A percentile compares a stretch with the other conserved stretches of the same genome.
Conservation (phyloP, 2,888 invertebrate genomes). For the Dryobotodes eremita region DNA sequence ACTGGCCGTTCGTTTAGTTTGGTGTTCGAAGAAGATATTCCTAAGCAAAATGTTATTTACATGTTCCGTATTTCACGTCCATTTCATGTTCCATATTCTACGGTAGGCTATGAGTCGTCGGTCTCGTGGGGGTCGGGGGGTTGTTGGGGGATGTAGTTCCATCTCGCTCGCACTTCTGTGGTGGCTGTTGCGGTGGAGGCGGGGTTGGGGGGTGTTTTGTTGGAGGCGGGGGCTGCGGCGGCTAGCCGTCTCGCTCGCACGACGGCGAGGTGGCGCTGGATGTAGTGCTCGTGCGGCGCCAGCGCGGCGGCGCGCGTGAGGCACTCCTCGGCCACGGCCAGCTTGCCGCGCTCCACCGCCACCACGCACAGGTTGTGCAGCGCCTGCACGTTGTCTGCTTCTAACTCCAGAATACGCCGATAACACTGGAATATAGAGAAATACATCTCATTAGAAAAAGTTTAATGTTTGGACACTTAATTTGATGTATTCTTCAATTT, state of each 20-base stretch:
- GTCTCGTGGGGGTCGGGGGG: slow-evolving; percentile 87
- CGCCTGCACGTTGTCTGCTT: slow-evolving; percentile 98
- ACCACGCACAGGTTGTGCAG: slow-evolving; percentile 99
- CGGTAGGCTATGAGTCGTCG: slow-evolving; percentile 81
- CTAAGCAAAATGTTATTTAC: slow-evolving; percentile 68
- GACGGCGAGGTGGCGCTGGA: slow-evolving; percentile 96
- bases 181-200: slow-evolving; percentile 66
- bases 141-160: slow-evolving; percentile 89
- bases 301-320: slow-evolving; percentile 94
- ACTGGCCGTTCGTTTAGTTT: slow-evolving; percentile 64
- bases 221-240: slow-evolving; percentile 61
- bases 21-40: slow-evolving; percentile 66
- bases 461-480: neutral
- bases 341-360: slow-evolving; percentile 97
- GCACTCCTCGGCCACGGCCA: slow-evolving; percentile 96
- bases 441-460: neutral
- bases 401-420: slow-evolving; percentile 95
- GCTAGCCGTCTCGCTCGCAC: slow-evolving; percentile 91
- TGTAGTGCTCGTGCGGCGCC: slow-evolving; percentile 97
- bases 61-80: slow-evolving; percentile 49
- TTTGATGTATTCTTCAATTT: neutral
- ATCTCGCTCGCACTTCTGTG: slow-evolving; percentile 85
- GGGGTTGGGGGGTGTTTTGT: slow-evolving; percentile 58
- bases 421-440: slow-evolving; percentile 93
- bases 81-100: slow-evolving; percentile 49